Evolutionary conservation across 2,888 invertebrate genomes (phyloP).

Genomic region (Ypsolopha sequella): DNA sequence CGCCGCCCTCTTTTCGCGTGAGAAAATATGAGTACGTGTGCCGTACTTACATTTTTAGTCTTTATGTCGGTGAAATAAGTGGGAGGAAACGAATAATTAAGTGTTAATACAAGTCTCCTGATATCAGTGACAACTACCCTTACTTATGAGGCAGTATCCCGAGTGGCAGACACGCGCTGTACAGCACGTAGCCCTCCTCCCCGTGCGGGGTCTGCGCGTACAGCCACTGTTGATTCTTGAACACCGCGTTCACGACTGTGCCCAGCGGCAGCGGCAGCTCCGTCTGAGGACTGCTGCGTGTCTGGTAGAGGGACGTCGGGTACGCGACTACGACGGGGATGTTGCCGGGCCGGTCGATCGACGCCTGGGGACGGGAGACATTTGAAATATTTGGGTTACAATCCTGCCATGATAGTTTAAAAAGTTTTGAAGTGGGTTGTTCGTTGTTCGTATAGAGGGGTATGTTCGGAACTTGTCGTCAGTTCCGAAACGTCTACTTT

Average conservation of each 20-base stretch:
- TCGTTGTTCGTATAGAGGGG: too few species aligned
- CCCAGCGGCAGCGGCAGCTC: slow-evolving; percentile 81
- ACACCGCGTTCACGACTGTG: slow-evolving; percentile 88
- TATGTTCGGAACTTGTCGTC: too few species aligned
- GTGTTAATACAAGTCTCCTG: too few species aligned
- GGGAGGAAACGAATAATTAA: too few species aligned
- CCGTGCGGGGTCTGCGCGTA: slow-evolving; percentile 89
- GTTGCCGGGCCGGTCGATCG: slow-evolving; percentile 84
- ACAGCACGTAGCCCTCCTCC: slow-evolving; percentile 85
- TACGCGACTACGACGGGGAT: slow-evolving; percentile 87
- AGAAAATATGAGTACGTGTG: too few species aligned
- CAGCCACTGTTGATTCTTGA: slow-evolving; percentile 87
- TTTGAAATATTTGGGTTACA: background rate
- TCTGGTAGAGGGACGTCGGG: slow-evolving; percentile 80
- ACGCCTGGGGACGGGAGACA: slow-evolving; percentile 64
- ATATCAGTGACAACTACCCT: too few species aligned
- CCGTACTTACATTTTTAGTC: too few species aligned
- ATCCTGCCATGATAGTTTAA: too few species aligned
- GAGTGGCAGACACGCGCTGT: slow-evolving; percentile 81
- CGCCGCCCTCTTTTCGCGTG: too few species aligned
- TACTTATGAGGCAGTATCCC: slow-evolving; percentile 76
- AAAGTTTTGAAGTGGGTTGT: too few species aligned
- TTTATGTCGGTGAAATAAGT: too few species aligned
- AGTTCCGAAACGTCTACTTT: too few species aligned
- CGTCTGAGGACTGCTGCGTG: slow-evolving; percentile 75